phyloP scores from a whole-genome alignment of 2,113 vertebrate genomes.

The Lepus timidus region DNA sequence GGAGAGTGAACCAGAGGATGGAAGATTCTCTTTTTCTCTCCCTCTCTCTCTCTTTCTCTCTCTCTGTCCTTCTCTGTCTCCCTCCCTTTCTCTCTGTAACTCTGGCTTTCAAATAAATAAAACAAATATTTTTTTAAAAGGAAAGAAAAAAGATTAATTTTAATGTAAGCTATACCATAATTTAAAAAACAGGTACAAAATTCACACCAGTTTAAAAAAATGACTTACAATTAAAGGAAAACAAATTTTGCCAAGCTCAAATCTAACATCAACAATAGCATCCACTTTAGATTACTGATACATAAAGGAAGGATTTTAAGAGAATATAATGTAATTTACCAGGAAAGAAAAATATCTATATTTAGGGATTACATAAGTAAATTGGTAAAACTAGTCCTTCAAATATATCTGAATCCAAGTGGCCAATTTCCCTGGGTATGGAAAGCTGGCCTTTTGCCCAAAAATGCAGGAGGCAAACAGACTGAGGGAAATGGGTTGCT shows the following conservation, averaged over 20 bases:
- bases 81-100: too few relatives aligned
- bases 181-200: neutral
- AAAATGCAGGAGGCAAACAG: neutral
- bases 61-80: too few relatives aligned
- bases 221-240: constrained; percentile 17
- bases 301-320: constrained; percentile 1
- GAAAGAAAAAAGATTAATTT: neutral
- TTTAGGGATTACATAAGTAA: neutral
- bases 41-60: too few relatives aligned
- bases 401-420: neutral
- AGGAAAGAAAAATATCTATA: neutral
- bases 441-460: neutral
- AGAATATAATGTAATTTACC: neutral
- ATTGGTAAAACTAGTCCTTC: neutral
- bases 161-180: neutral
- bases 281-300: neutral
- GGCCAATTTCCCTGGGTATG: neutral
- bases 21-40: too few relatives aligned
- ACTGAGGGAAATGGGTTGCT: neutral
- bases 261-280: neutral
- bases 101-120: too few relatives aligned
- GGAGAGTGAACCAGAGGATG: too few relatives aligned
- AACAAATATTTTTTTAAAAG: too few relatives aligned
- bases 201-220: constrained; percentile 40
- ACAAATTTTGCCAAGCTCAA: neutral